Percentiles rank a stretch among this genome's conserved stretches.
Conservation (phyloP, 2,113 vertebrate genomes). For the Corythaixoides concolor region DNA sequence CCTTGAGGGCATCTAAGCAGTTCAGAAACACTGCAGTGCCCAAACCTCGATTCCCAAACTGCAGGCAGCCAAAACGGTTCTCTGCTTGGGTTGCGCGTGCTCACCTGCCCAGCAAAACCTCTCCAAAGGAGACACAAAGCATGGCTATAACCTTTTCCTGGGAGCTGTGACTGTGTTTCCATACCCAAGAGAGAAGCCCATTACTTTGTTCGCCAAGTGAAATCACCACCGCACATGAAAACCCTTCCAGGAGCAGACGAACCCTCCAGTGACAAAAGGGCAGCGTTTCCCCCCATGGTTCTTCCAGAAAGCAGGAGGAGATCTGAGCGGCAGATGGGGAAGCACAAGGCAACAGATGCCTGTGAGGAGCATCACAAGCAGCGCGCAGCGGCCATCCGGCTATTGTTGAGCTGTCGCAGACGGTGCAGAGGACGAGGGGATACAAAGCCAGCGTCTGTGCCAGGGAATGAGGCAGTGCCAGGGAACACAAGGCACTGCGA, state of each 20-base stretch:
- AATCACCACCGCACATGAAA: neutral
- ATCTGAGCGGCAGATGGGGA: neutral
- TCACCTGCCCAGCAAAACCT: accelerated
- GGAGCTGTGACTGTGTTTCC: neutral
- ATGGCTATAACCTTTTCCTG: neutral
- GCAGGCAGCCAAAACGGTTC: neutral
- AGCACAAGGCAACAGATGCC: neutral
- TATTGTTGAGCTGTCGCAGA: neutral
- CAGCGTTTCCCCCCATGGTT: neutral
- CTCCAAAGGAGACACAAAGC: neutral
- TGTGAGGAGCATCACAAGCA: neutral
- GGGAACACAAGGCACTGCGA: neutral
- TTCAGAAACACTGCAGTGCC: neutral
- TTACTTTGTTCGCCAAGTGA: neutral
- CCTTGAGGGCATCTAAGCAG: neutral
- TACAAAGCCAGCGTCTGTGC: neutral
- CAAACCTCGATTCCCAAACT: neutral
- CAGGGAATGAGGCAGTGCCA: neutral
- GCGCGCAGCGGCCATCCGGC: accelerated
- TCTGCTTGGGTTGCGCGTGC: neutral
- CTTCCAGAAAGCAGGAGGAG: neutral
- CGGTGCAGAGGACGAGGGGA: neutral
- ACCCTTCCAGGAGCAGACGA: neutral
- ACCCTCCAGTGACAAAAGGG: neutral
- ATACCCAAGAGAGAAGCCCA: neutral